A percentile compares a stretch with the other conserved stretches of the same genome.
phyloP scores from a whole-genome alignment of 2,888 invertebrate genomes.

The Choristoneura rosaceana region DNA sequence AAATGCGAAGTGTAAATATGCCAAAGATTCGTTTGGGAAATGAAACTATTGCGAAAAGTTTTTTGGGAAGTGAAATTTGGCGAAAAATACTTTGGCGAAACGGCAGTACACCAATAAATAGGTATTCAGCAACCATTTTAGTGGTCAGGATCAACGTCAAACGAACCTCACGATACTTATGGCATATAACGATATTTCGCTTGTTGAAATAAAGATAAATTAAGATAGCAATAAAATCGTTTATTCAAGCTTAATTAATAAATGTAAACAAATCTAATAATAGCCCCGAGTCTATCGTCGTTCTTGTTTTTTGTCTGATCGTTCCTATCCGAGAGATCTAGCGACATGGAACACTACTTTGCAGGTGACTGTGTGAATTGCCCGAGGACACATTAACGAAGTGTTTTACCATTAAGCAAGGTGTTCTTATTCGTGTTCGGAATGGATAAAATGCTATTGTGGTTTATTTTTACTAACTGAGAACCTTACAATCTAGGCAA shows the following conservation, averaged over 20 bases:
- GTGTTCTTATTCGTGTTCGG: conserved; percentile 1
- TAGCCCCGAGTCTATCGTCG: conserved; percentile 12
- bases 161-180: too few species aligned
- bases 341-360: conserved; percentile 67
- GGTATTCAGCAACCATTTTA: too few species aligned
- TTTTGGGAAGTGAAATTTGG: too few species aligned
- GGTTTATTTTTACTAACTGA: not conserved
- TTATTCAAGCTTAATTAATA: not conserved
- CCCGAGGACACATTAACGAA: conserved; percentile 56
- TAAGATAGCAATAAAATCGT: too few species aligned
- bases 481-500: not conserved
- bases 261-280: not conserved
- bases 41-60: too few species aligned
- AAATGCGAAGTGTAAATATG: too few species aligned
- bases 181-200: too few species aligned
- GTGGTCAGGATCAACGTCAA: too few species aligned
- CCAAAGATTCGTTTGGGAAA: too few species aligned
- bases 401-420: conserved; percentile 30
- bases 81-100: too few species aligned
- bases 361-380: conserved; percentile 61
- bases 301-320: conserved; percentile 61
- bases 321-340: conserved; percentile 60
- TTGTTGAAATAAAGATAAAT: too few species aligned
- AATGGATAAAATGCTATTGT: not conserved
- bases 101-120: too few species aligned